Evolutionary conservation across 2,113 vertebrate genomes (phyloP).

Genomic region (Crotalus viridis): DNA sequence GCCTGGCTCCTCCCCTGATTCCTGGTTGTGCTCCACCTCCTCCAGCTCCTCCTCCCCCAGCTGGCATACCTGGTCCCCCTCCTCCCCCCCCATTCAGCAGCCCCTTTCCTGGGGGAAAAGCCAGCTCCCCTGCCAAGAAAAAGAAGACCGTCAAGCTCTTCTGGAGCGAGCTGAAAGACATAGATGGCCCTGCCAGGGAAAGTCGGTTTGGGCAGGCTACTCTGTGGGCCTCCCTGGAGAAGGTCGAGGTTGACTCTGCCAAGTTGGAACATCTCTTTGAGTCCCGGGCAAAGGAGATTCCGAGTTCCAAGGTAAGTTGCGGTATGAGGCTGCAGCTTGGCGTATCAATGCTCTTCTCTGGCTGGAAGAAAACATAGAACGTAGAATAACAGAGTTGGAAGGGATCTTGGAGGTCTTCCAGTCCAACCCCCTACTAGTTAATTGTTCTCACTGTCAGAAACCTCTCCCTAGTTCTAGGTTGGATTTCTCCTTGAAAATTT

Average conservation of each 20-base stretch:
- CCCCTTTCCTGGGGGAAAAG: conserved; percentile 34
- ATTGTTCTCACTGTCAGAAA: neutral
- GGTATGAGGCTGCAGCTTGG: neutral
- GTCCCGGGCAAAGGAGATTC: conserved; percentile 86
- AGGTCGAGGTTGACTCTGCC: conserved; percentile 78
- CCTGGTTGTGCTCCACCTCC: conserved; percentile 42
- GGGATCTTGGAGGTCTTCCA: neutral
- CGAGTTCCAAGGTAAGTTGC: conserved; percentile 80
- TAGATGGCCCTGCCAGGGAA: conserved; percentile 59
- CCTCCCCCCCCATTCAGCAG: conserved; percentile 53
- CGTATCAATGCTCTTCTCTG: neutral
- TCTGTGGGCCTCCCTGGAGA: conserved; percentile 89
- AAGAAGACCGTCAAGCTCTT: conserved; percentile 87
- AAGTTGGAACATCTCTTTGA: conserved; percentile 93
- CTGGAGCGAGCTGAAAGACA: conserved; percentile 90
- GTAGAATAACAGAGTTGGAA: neutral
- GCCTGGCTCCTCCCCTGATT: conserved; percentile 53
- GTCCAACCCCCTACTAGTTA: no score
- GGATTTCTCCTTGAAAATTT: neutral
- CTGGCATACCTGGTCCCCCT: neutral
- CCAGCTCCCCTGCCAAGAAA: conserved; percentile 73
- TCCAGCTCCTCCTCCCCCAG: conserved; percentile 19
- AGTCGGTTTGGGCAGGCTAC: conserved; percentile 82
- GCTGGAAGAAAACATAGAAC: neutral
- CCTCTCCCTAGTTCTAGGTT: neutral